Evolutionary conservation across 2,888 invertebrate genomes (phyloP).

Genomic region (Beris chalybata): DNA sequence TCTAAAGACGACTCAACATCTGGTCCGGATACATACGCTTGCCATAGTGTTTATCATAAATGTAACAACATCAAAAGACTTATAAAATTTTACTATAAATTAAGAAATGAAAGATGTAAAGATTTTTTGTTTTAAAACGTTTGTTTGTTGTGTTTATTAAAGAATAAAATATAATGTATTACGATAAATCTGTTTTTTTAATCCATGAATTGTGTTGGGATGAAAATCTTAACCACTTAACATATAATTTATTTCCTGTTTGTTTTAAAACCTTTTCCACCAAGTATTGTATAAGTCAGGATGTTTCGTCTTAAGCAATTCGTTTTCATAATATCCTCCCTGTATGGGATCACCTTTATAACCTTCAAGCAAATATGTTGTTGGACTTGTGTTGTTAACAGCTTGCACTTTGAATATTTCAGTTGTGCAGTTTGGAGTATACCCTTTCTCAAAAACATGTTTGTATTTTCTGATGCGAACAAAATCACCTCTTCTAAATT

Average conservation of each 20-base stretch:
- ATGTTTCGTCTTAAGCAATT: constrained; percentile 45
- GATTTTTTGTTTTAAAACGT: constrained; percentile 16
- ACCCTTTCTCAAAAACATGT: no score
- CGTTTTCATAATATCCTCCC: constrained; percentile 46
- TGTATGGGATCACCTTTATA: constrained; percentile 43
- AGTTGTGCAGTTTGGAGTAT: constrained; percentile 45
- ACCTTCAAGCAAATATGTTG: constrained; percentile 42
- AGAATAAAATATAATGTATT: constrained; percentile 13
- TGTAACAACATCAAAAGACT: constrained; percentile 17
- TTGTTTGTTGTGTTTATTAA: background rate
- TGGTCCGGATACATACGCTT: constrained; percentile 12
- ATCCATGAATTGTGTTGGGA: no score
- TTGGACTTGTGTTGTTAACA: constrained; percentile 43
- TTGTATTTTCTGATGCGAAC: no score
- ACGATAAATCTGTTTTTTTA: no score
- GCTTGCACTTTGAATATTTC: constrained; percentile 44
- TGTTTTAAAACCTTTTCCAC: constrained; percentile 47
- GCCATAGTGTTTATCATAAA: constrained; percentile 10
- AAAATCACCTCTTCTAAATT: constrained; percentile 42
- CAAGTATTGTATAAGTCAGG: no score
- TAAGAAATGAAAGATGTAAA: constrained; percentile 13
- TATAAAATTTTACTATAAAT: constrained; percentile 14
- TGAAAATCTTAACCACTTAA: no score
- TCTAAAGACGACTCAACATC: background rate
- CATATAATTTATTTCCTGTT: no score